Conservation (phyloP, 2,797 vertebrate species). For the Thamnophis elegans region DNA sequence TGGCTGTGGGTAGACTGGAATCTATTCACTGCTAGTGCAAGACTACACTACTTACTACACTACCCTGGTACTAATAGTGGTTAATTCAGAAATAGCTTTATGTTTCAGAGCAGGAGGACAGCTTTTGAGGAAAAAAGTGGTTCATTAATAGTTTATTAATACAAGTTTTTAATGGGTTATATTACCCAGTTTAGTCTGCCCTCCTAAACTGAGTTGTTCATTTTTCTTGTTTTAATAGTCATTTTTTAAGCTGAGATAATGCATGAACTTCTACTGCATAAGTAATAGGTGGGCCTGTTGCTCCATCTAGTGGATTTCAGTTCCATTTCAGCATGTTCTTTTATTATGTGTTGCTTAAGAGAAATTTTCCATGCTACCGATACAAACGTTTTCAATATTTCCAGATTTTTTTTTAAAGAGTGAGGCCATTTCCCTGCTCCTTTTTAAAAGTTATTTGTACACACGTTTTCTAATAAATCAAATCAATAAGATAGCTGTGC, state of each 20-base stretch:
- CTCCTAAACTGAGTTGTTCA: background rate
- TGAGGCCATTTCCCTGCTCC: background rate
- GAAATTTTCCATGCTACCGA: background rate
- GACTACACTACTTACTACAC: background rate
- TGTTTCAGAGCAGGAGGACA: background rate
- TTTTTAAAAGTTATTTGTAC: background rate
- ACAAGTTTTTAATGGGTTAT: background rate
- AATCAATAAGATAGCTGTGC: background rate
- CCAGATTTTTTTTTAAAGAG: background rate
- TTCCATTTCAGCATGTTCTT: background rate
- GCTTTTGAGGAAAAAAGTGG: background rate
- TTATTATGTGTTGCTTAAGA: background rate
- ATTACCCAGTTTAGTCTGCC: background rate
- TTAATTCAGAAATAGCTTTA: background rate
- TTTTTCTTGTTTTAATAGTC: no score
- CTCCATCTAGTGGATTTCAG: constrained; percentile 54
- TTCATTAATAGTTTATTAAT: background rate
- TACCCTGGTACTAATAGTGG: background rate
- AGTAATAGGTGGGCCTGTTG: constrained; percentile 13
- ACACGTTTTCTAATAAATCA: background rate
- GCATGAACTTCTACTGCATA: background rate
- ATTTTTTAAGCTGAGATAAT: background rate
- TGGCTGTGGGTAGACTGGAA: background rate
- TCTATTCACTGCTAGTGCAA: background rate
- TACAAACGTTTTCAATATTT: background rate